Evolutionary conservation across 2,113 vertebrate species (phyloP), one percentile per base, ranked within the genome.

Genomic region (Phaethon lepturus): DNA sequence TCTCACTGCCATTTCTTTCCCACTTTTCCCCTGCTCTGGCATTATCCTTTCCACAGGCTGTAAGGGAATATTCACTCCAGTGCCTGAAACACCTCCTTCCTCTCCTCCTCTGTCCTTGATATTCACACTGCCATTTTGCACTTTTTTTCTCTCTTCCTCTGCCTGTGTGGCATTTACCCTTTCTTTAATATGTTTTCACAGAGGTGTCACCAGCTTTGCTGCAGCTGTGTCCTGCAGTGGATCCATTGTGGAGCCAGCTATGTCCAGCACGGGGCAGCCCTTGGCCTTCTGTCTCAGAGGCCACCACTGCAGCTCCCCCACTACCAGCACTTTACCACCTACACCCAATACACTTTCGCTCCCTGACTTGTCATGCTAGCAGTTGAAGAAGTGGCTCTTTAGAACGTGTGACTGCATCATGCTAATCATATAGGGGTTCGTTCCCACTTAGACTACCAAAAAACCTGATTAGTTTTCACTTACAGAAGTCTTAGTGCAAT

Each of bases 61-160:
- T 38, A 38, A 38, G 38, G 38, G 38, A 38, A 38, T 38, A 38
- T 38, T 38, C 38, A 38, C 38, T 38, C 38, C 38, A 38, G 38
- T 8, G 38, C 38, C 38, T 38, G 38, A 38, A 38, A 38, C 38
- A 38, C 38, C 38, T 38, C 38, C 38, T 38, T 38, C 38, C 38
- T 38, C 3, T 67, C 11, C 10, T 86, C 18, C 15, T 68, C 53
- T 42, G 12, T 38, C 7, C 49, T 80, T 47, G 49, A 55, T 60
- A 3, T 52, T 79, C 14, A 52, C 8, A 2, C 31, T 60, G 17
- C 72, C 23, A 20, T 73, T 72, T 76, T 73, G 14, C 15, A 28
- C 3, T n/a, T 33, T 1, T 3, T 17, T 10, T 2, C 5, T 15
- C 13, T 19, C 17, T 6, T 77, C 12, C 6, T 55, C 24, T 76